Evolutionary conservation across 2,888 invertebrate genomes (phyloP).

Genomic region (Lasioglossum pauxillum): DNA sequence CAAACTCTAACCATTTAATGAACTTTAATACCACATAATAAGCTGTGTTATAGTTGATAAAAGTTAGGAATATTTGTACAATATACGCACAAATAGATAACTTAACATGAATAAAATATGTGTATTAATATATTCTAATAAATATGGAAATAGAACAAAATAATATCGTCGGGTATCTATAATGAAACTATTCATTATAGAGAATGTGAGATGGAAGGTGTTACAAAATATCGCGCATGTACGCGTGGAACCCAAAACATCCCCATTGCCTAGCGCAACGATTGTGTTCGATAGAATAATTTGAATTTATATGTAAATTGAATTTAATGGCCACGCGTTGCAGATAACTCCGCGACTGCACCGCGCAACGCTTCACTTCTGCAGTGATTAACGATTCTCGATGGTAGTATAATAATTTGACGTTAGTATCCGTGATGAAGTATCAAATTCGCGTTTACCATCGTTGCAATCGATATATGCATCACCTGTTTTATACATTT

Average conservation of each 20-base stretch:
- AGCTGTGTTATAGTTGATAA: background rate
- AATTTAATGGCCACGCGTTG: slow-evolving; percentile 79
- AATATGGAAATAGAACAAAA: background rate
- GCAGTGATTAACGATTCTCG: slow-evolving; percentile 77
- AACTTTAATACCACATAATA: background rate
- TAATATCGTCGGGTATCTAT: background rate
- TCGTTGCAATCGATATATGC: slow-evolving; percentile 62
- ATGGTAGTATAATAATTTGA: slow-evolving; percentile 77
- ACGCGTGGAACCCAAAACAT: slow-evolving; percentile 28
- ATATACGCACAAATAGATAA: background rate
- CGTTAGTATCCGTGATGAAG: slow-evolving; percentile 72
- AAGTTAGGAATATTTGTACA: background rate
- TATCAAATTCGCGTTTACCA: slow-evolving; percentile 71
- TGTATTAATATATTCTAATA: background rate
- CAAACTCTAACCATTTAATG: background rate
- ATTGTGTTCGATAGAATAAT: slow-evolving; percentile 78
- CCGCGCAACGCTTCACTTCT: slow-evolving; percentile 65
- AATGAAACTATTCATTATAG: background rate
- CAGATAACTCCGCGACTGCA: slow-evolving; percentile 75
- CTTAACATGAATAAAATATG: background rate
- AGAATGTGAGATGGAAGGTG: background rate
- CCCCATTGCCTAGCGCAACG: slow-evolving; percentile 56
- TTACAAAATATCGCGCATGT: slow-evolving; percentile 36
- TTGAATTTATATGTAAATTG: slow-evolving; percentile 83
- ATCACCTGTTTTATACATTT: slow-evolving; percentile 49